Percentiles rank a stretch among this genome's conserved stretches.
Evolutionary conservation across 2,113 vertebrate genomes (phyloP).

Genomic region (Butorides virescens): DNA sequence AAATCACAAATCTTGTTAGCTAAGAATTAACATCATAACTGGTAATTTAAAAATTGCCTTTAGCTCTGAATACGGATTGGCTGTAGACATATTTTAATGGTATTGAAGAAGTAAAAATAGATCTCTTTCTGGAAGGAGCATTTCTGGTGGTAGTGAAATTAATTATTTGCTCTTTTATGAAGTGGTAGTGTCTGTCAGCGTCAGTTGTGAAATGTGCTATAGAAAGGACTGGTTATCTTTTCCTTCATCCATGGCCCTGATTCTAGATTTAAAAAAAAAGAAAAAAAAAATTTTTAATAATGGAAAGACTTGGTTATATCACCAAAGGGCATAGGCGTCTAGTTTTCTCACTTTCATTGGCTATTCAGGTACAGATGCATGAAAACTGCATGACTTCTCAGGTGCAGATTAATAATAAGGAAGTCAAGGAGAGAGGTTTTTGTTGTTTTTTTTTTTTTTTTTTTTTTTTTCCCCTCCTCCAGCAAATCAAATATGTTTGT

Average conservation of each 20-base stretch:
- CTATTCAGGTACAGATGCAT: neutral
- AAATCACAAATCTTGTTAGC: constrained; percentile 72
- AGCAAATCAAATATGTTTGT: constrained; percentile 9
- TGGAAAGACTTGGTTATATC: neutral
- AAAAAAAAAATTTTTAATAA: neutral
- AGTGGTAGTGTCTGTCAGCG: neutral
- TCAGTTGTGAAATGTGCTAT: neutral
- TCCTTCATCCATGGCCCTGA: neutral
- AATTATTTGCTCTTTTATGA: constrained; percentile 48
- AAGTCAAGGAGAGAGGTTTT: neutral
- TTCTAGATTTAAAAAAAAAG: neutral
- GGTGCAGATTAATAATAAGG: neutral
- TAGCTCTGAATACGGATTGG: constrained; percentile 63
- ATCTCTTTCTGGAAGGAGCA: constrained; percentile 40
- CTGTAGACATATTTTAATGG: constrained; percentile 52
- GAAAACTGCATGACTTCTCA: constrained; percentile 7
- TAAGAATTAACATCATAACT: constrained; percentile 59
- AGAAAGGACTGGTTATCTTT: neutral
- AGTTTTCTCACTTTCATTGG: neutral
- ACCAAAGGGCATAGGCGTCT: neutral
- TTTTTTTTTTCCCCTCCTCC: neutral
- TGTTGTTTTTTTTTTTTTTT: too few species aligned
- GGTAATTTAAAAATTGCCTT: constrained; percentile 70
- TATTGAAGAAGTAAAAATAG: constrained; percentile 61
- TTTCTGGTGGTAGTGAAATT: constrained; percentile 38